Percentiles rank a stretch among this genome's conserved stretches.
Evolutionary conservation across 1,140 invertebrate genomes (phyloP).

Genomic region (Apis cerana): DNA sequence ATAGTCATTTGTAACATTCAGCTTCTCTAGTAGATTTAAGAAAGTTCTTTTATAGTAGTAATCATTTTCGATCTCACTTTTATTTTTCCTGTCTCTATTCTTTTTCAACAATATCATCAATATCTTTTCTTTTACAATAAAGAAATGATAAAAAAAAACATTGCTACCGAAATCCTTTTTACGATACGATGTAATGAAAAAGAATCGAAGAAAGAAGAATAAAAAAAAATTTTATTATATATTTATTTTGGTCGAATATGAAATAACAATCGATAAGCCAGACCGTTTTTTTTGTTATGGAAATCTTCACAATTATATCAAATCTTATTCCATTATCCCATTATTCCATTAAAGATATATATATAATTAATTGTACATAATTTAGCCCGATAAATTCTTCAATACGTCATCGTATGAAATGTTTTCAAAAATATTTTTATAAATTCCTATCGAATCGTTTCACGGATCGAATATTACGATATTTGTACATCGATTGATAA

Average conservation of each 20-base stretch:
- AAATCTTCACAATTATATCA: neutral
- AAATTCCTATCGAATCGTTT: neutral
- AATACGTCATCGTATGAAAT: neutral
- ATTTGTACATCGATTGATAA: neutral
- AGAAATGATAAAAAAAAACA: too few species aligned
- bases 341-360: too few species aligned
- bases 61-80: constrained; percentile 15
- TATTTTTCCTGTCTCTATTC: constrained; percentile 25
- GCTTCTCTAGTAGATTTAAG: constrained; percentile 58
- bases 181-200: too few species aligned
- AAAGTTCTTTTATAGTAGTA: constrained; percentile 53
- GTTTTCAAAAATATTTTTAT: neutral
- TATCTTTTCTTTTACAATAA: constrained; percentile 51
- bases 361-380: neutral
- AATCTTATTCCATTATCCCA: neutral
- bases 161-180: too few species aligned
- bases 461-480: neutral
- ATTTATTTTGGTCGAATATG: too few species aligned
- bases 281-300: neutral
- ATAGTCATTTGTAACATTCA: constrained; percentile 73
- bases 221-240: too few species aligned
- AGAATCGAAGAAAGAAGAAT: too few species aligned
- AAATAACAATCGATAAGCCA: neutral
- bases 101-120: constrained; percentile 30
- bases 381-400: neutral